Evolutionary conservation across 1,140 invertebrate species (phyloP), one percentile per base, ranked within the genome.

Genomic region (Vanessa tameamea): DNA sequence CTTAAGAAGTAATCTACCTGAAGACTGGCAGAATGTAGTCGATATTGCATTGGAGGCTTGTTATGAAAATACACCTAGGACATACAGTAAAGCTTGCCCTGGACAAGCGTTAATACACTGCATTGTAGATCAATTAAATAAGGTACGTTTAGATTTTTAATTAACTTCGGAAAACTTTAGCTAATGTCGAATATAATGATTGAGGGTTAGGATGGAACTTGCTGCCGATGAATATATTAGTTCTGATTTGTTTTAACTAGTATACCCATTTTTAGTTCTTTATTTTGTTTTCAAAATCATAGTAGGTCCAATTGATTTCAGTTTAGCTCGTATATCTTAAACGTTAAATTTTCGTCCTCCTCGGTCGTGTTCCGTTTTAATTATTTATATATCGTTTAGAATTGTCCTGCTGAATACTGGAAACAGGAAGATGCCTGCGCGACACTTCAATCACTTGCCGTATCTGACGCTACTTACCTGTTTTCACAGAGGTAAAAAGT

Each of bases 61-160:
- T 75, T 87, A 87, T 50, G 72, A 64, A 3, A 74, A 78, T 8
- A 76, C 79, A n/a, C 70, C 73, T 0, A 79, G 80, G 26, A 69
- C 73, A 16, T 90, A 86, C 59, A 85, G 78, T 0, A 87, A 86
- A 47, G 86, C 87, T 0, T 91, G 89, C 47, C 87, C 89, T 0
- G 87, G 85, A 48, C 88, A 90, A 51, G 87, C 81, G 0, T 20
- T 90, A 55, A 63, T 88, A 80, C 85, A 89, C 37, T 91, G 89
- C 61, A 67, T 85, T 20, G 80, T 91, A 8, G 85, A 90, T 81
- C 78, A 87, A 20, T 67, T 90, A 59, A 82, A 87, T 69, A 53
- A 69, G 73, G 73, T 78, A 55, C 26, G 26, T n/a, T 53, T n/a
- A n/a, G 6, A 5, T 15, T 13, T 48, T 48, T 12, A 3, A 48